A percentile compares a stretch with the other conserved stretches of the same genome.
Conservation (phyloP, 2,113 vertebrate genomes). For the Serilophus lunatus region DNA sequence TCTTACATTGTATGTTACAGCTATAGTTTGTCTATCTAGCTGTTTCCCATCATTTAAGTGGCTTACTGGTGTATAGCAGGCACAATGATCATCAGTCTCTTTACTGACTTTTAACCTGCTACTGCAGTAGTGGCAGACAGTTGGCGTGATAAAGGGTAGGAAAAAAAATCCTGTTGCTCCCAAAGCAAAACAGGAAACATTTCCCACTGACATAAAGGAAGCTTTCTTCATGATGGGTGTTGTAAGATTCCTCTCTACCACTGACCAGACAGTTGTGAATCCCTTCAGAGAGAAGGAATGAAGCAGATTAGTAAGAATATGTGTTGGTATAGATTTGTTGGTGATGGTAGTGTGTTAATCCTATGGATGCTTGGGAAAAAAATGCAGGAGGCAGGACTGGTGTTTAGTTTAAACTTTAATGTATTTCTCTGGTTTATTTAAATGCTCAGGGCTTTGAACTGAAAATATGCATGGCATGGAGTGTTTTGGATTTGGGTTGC, state of each 20-base stretch:
- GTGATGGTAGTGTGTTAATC: neutral
- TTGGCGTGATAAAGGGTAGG: neutral
- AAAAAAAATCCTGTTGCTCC: neutral
- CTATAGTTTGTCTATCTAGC: neutral
- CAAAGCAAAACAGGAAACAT: neutral
- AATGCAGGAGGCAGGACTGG: neutral
- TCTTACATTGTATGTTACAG: neutral
- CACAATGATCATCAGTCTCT: neutral
- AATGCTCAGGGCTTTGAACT: neutral
- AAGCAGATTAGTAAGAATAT: neutral
- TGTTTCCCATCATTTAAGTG: neutral
- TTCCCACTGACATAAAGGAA: neutral
- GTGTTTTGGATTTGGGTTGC: neutral
- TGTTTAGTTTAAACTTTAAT: neutral
- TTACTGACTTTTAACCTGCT: neutral
- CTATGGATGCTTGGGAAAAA: neutral
- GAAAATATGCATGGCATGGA: neutral
- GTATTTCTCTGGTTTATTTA: neutral
- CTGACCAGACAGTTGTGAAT: neutral
- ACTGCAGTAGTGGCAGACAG: neutral
- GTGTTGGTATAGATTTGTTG: neutral
- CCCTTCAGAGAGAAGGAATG: neutral
- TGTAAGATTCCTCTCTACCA: neutral
- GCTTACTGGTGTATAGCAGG: neutral
- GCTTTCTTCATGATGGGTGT: neutral